These are phyloP conservation scores for Odiellus spinosus DNA, from an alignment of 2,888 invertebrate genomes.

Conservation along the genomic window DNA sequence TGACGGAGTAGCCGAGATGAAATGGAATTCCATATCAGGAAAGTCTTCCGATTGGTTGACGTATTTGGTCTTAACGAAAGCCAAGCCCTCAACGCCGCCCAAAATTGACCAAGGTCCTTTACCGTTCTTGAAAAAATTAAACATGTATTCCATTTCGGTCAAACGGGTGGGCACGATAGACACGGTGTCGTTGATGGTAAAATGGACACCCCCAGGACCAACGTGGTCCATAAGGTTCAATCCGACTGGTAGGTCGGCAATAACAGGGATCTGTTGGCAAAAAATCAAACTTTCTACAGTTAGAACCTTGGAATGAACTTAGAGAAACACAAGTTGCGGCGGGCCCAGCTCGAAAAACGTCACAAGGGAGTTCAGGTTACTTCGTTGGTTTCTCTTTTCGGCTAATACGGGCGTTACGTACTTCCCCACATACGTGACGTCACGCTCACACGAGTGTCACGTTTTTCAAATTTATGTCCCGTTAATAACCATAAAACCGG, in stretches of 20 bases:
- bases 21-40: slow-evolving; percentile 82
- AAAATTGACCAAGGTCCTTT: slow-evolving; percentile 66
- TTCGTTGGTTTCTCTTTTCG: too few relatives aligned
- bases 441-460: too few relatives aligned
- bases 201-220: slow-evolving; percentile 24
- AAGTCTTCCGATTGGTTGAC: slow-evolving; percentile 61
- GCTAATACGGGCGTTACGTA: too few relatives aligned
- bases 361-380: too few relatives aligned
- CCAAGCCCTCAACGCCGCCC: slow-evolving; percentile 72
- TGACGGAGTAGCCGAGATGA: slow-evolving; percentile 60
- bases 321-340: neutral
- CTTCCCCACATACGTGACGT: too few relatives aligned
- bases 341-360: neutral
- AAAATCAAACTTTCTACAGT: too few relatives aligned
- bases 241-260: slow-evolving; percentile 36
- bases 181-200: slow-evolving; percentile 15
- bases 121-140: slow-evolving; percentile 12
- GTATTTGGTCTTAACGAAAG: slow-evolving; percentile 73
- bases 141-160: slow-evolving; percentile 11
- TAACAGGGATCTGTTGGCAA: slow-evolving; percentile 28
- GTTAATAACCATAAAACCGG: too few relatives aligned
- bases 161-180: slow-evolving; percentile 14
- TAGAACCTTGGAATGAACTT: too few relatives aligned
- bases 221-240: slow-evolving; percentile 37
- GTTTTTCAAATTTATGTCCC: too few relatives aligned